These are phyloP conservation scores for Cybosia mesomella DNA, from an alignment of 2,888 invertebrate species.

Conservation along the genomic window DNA sequence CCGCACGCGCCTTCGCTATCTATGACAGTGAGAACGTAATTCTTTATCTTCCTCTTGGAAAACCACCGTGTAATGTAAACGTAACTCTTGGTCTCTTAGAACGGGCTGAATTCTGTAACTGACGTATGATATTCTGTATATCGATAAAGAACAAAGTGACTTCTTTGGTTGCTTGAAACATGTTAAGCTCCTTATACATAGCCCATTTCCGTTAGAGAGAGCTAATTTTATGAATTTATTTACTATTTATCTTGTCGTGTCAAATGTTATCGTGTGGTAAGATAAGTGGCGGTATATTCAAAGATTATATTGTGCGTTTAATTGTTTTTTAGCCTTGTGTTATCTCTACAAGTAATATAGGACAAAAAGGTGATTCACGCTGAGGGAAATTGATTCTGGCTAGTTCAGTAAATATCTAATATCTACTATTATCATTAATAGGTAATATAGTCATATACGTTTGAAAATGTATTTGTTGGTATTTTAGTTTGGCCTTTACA, in stretches of 20 bases:
- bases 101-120: background rate
- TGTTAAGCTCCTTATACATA: background rate
- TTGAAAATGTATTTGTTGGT: no score
- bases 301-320: slow-evolving; percentile 32
- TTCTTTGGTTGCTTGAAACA: background rate
- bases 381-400: slow-evolving; percentile 27
- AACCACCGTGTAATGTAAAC: background rate
- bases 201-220: background rate
- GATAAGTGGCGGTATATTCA: slow-evolving; percentile 40
- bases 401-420: slow-evolving; percentile 28
- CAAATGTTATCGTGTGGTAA: slow-evolving; percentile 39
- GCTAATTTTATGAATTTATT: background rate
- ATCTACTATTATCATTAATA: slow-evolving; percentile 7
- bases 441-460: background rate
- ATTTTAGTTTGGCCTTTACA: no score
- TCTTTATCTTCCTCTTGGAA: background rate
- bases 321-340: slow-evolving; percentile 39
- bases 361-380: slow-evolving; percentile 35
- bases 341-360: slow-evolving; percentile 25
- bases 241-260: slow-evolving; percentile 16
- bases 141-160: background rate
- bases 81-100: background rate
- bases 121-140: background rate
- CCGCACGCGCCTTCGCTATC: background rate
- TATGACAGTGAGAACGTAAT: background rate